Evolutionary conservation across 2,113 vertebrate species (phyloP).

Genomic region (Ibidorhyncha struthersii): DNA sequence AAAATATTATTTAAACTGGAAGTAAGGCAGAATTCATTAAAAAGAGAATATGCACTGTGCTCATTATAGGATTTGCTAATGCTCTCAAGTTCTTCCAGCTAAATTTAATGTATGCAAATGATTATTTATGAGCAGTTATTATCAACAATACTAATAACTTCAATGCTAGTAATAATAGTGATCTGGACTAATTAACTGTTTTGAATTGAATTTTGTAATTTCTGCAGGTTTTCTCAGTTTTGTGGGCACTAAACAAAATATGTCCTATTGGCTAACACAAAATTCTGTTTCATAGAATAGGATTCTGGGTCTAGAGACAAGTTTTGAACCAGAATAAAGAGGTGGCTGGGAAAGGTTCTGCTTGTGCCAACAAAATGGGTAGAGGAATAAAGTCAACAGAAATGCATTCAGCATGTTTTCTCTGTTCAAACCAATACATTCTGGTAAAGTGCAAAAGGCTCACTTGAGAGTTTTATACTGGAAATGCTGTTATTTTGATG

Average conservation of each 20-base stretch:
- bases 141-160: constrained; percentile 35
- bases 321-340: background rate
- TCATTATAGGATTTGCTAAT: constrained; percentile 36
- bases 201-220: constrained; percentile 27
- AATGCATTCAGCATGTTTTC: background rate
- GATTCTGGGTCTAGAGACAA: background rate
- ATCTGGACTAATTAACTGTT: constrained; percentile 35
- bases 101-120: constrained; percentile 39
- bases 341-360: background rate
- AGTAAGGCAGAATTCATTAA: constrained; percentile 37
- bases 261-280: background rate
- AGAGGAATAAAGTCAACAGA: background rate
- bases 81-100: background rate
- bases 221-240: background rate
- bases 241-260: background rate
- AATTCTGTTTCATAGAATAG: background rate
- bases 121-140: constrained; percentile 28
- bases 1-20: constrained; percentile 38
- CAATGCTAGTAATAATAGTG: background rate
- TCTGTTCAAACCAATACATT: background rate
- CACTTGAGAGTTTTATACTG: background rate
- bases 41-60: background rate
- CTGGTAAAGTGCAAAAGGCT: background rate
- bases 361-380: background rate
- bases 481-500: background rate